A percentile compares a stretch with the other conserved stretches of the same genome.
phyloP scores from a whole-genome alignment of 2,797 vertebrate genomes.

The Coendou prehensilis region DNA sequence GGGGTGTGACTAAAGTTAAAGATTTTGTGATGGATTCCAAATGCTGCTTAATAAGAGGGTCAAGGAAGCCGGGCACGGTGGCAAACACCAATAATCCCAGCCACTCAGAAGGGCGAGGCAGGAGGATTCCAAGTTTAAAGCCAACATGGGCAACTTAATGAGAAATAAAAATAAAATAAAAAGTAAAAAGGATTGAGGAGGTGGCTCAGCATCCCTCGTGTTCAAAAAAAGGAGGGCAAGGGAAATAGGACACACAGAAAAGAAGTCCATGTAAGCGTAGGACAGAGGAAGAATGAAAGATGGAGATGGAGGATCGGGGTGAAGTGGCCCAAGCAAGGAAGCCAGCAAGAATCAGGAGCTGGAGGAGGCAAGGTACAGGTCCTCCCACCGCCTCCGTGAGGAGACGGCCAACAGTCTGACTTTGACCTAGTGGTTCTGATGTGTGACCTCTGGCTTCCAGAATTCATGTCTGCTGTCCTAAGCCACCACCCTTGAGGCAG shows the following conservation, averaged over 20 bases:
- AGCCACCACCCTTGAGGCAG: not conserved
- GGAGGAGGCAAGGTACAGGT: not conserved
- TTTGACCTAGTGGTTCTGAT: not conserved
- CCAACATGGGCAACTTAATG: not conserved
- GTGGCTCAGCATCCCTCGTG: not conserved
- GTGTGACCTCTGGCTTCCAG: not conserved
- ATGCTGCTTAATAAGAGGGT: not conserved
- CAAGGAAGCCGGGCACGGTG: not conserved
- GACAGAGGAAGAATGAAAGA: not conserved
- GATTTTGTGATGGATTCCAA: not conserved
- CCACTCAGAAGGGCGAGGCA: not conserved
- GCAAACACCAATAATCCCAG: not conserved
- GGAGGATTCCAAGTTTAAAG: not conserved
- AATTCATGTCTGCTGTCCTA: not conserved
- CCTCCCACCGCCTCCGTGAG: rapidly evolving
- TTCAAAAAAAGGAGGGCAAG: not conserved
- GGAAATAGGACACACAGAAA: not conserved
- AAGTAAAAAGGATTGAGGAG: not conserved
- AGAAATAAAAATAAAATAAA: not conserved
- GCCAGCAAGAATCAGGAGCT: no score
- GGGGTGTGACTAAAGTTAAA: not conserved
- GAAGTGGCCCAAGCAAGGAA: not conserved
- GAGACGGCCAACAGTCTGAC: no score
- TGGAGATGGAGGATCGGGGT: no score
- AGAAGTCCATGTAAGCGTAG: not conserved